These are phyloP conservation scores for Linurgus olivaceus DNA, from an alignment of 2,797 vertebrate species.

Conservation along the genomic window DNA sequence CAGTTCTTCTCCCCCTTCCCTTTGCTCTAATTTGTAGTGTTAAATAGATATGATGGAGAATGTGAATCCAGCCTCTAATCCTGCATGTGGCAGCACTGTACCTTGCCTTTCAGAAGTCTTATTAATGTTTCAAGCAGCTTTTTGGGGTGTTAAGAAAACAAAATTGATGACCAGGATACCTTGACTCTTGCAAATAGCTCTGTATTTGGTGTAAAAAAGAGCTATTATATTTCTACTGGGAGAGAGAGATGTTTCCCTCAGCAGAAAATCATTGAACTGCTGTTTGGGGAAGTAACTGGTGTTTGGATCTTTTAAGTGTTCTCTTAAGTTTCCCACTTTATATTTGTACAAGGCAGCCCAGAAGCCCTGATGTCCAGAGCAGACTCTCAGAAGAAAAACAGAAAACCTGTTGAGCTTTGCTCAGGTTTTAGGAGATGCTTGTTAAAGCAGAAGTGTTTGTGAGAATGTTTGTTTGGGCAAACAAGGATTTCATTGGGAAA, in stretches of 20 bases:
- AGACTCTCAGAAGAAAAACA: not conserved
- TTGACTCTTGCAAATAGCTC: not conserved
- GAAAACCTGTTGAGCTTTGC: not conserved
- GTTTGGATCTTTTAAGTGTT: not conserved
- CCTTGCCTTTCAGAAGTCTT: not conserved
- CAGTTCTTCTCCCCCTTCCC: not conserved
- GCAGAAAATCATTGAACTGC: not conserved
- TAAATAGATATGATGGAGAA: not conserved
- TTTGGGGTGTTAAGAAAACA: not conserved
- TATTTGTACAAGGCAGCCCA: not conserved
- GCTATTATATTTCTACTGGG: not conserved
- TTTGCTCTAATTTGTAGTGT: not conserved
- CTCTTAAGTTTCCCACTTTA: not conserved
- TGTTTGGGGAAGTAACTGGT: not conserved
- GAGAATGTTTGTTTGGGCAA: not conserved
- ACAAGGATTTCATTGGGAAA: not conserved
- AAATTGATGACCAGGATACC: not conserved
- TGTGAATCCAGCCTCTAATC: not conserved
- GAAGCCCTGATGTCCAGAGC: not conserved
- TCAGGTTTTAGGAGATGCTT: not conserved
- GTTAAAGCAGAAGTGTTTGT: not conserved
- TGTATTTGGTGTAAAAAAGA: not conserved
- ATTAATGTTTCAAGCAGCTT: not conserved
- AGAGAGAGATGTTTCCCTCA: not conserved
- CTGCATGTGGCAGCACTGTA: not conserved